These are phyloP conservation scores for Phalloptychus januarius DNA, from an alignment of 2,797 vertebrate species.

Conservation along the genomic window DNA sequence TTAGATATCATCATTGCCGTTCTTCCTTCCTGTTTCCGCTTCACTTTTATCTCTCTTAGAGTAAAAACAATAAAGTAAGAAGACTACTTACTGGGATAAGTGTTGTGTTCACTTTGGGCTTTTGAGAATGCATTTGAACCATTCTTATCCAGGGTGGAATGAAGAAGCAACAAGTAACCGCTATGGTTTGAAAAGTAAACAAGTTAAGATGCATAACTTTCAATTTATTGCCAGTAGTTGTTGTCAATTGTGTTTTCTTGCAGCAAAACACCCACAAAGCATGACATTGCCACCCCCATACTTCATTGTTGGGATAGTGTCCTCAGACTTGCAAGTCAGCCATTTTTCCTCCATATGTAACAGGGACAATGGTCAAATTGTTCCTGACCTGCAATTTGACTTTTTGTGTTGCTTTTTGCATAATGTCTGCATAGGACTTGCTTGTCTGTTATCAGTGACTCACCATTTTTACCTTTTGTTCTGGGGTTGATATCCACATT, in stretches of 20 bases:
- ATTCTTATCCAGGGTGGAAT: background rate
- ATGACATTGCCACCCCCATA: background rate
- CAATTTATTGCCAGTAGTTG: background rate
- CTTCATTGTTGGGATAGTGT: no score
- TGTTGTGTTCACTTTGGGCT: background rate
- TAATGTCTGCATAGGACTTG: background rate
- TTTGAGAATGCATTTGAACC: background rate
- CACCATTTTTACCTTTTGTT: background rate
- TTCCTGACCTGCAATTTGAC: background rate
- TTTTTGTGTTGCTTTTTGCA: background rate
- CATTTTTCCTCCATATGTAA: no score
- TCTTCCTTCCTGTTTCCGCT: background rate
- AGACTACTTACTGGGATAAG: background rate
- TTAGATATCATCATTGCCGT: background rate
- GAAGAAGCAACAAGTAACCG: background rate
- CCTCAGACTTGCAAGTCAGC: no score
- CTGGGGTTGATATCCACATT: background rate
- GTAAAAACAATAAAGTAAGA: background rate
- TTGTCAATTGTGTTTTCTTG: background rate
- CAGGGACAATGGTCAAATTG: no score
- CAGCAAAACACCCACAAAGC: background rate
- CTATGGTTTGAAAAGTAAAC: background rate
- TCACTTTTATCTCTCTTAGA: background rate
- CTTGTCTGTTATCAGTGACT: background rate
- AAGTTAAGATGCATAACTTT: background rate